Conservation (phyloP, 2,797 vertebrate genomes). For the Calcarius lapponicus region DNA sequence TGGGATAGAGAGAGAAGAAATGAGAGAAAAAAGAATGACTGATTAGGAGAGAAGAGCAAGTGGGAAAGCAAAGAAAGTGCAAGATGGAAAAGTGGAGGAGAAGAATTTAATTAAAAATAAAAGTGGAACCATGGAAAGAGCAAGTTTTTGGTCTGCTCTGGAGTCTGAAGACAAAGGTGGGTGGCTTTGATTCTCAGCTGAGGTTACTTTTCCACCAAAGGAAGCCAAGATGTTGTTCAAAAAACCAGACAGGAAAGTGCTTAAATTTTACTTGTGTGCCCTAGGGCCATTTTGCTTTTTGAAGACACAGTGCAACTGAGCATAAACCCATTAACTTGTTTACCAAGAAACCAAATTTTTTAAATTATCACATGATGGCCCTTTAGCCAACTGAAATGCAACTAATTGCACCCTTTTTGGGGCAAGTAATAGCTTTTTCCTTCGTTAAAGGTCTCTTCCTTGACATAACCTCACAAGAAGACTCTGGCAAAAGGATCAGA, state of each 20-base stretch:
- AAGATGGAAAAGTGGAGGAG: background rate
- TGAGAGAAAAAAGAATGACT: background rate
- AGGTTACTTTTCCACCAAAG: background rate
- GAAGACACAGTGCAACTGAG: background rate
- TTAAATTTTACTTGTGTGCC: conserved; percentile 21
- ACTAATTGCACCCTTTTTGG: background rate
- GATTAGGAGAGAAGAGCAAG: background rate
- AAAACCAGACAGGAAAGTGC: background rate
- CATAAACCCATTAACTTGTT: conserved; percentile 39
- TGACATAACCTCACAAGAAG: background rate
- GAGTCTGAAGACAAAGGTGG: conserved; percentile 17
- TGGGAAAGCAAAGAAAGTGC: background rate
- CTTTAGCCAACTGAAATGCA: conserved; percentile 14
- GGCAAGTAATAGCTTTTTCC: background rate
- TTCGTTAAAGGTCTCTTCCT: background rate
- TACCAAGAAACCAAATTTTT: conserved; percentile 25
- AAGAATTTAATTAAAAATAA: background rate
- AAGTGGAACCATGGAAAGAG: background rate
- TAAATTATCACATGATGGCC: background rate
- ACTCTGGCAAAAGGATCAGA: background rate
- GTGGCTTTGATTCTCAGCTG: conserved; percentile 26
- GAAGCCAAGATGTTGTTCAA: conserved; percentile 29
- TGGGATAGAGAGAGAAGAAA: background rate
- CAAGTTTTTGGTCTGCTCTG: background rate
- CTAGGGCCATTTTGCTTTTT: conserved; percentile 33